These are phyloP conservation scores for Hololepta plana DNA, from an alignment of 2,888 invertebrate genomes.

Conservation along the genomic window DNA sequence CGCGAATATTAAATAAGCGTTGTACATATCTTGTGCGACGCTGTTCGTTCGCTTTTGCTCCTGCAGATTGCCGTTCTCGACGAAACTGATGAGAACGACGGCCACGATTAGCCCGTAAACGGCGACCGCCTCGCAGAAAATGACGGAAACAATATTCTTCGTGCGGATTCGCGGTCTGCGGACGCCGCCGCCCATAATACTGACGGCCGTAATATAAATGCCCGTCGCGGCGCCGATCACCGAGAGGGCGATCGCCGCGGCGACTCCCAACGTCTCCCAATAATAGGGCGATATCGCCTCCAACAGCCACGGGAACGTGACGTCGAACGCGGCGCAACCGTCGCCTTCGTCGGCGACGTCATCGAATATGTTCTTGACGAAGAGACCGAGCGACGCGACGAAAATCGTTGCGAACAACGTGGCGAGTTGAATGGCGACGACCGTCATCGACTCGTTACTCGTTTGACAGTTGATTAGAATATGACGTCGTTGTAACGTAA, in stretches of 20 bases:
- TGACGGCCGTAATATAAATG: constrained; percentile 89
- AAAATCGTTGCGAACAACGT: too few relatives aligned
- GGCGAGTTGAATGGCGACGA: too few relatives aligned
- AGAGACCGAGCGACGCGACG: too few relatives aligned
- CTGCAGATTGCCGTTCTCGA: constrained; percentile 24
- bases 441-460: too few relatives aligned
- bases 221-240: constrained; percentile 96
- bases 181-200: constrained; percentile 94
- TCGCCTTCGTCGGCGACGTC: too few relatives aligned
- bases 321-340: too few relatives aligned
- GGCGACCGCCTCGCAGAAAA: constrained; percentile 99
- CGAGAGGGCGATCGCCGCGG: constrained; percentile 80
- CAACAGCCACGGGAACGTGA: too few relatives aligned
- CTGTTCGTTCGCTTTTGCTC: background rate
- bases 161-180: constrained; percentile 97
- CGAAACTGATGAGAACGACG: constrained; percentile 78
- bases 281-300: too few relatives aligned
- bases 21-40: too few relatives aligned
- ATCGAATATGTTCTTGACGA: too few relatives aligned
- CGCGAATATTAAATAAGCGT: constrained; percentile 88
- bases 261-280: constrained; percentile 90
- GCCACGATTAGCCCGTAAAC: constrained; percentile 98
- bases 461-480: too few relatives aligned
- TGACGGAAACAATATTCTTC: constrained; percentile 97
- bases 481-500: too few relatives aligned